Base-by-base conservation (phyloP, 2,113 vertebrate species). In the Budorcas taxicolor region DNA sequence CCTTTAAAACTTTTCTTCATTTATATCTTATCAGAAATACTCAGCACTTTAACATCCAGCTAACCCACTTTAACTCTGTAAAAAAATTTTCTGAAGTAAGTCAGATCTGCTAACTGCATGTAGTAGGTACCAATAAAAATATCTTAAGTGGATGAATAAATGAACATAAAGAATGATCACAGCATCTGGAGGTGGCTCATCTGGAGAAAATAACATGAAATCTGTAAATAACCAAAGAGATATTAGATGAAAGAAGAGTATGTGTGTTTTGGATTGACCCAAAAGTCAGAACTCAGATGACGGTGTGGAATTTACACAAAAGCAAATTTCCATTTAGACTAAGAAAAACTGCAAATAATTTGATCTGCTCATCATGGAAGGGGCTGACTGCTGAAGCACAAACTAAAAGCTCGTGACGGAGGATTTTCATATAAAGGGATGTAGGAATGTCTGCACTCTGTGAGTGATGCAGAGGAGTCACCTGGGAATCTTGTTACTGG, bases 141-240 rank as follows among this genome's bases (percentile, higher is more conserved):
- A 53, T 8, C 55, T 40, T 29, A 76, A 71, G 12, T 50, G 43
- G 33, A 27, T 67, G 89, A 93, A 90, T 53, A 64, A 47, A 92
- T 92, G 88, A 67, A 67, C 53, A 60, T 60, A 50, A 94, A 89
- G 17, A 21, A 40, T 6, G 53, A 58, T 8, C 10, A 14, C 16
- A 33, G 64, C 83, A 2, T 50, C 53, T 96, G 74, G 87, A 29
- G 9, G 23, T 15, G 9, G 29, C 57, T 36, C 17, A 52, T 52
- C 47, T n/a, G 58, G 29, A 94, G 74, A 36, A 64, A 87, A 89
- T 64, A 60, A 74, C 91, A 53, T 15, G 5, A 6, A 45, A 64
- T 94, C 88, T 92, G 96, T 87, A 97, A 97, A 95, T 88, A 97
- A 57, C 55, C 96, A 93, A 93, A 60, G 89, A 74, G 67, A 50